These are phyloP conservation scores for Mycteria americana DNA, from an alignment of 2,797 vertebrate species.

Conservation along the genomic window DNA sequence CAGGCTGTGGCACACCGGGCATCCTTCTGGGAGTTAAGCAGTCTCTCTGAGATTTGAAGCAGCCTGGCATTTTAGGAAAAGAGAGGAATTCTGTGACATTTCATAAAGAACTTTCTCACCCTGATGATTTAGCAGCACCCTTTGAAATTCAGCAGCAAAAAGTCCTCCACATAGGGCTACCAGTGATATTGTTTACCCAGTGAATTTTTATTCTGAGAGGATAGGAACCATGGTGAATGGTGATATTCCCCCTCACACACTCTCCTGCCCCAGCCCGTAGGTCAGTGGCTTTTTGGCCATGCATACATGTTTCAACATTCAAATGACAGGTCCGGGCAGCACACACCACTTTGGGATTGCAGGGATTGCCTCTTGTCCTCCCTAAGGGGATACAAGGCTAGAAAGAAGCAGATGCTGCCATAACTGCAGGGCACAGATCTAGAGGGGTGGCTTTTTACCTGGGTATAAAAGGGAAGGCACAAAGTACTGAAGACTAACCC, in stretches of 20 bases:
- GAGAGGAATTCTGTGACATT: background rate
- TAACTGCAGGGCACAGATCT: background rate
- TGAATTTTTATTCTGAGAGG: background rate
- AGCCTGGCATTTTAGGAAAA: background rate
- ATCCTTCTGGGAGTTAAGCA: background rate
- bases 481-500: background rate
- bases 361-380: background rate
- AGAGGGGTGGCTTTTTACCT: background rate
- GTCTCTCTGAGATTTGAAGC: background rate
- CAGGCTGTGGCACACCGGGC: background rate
- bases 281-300: background rate
- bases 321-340: background rate
- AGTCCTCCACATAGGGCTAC: background rate
- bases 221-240: background rate
- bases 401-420: background rate
- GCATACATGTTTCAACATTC: background rate
- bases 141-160: background rate
- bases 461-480: background rate
- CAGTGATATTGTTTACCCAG: background rate
- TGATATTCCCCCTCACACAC: background rate
- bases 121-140: background rate
- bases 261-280: rapidly evolving
- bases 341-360: background rate
- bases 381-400: background rate
- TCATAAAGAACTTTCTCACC: background rate